Conservation (phyloP, 2,888 invertebrate species). For the Merodon equestris region DNA sequence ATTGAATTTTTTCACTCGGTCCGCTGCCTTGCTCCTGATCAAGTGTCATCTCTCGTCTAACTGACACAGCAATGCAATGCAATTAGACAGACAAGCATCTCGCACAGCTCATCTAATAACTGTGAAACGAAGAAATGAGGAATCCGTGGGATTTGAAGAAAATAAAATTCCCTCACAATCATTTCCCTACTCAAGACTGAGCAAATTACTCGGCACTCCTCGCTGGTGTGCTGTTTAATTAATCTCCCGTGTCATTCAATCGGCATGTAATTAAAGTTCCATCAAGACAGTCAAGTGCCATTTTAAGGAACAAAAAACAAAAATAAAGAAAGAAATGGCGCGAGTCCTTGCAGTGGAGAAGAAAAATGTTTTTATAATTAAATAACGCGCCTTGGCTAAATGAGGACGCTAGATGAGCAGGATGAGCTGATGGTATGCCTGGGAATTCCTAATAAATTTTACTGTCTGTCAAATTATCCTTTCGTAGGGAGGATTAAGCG, state of each 20-base stretch:
- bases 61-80: slow-evolving; percentile 52
- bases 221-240: slow-evolving; percentile 65
- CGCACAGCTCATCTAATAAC: slow-evolving; percentile 33
- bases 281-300: slow-evolving; percentile 68
- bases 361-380: slow-evolving; percentile 68
- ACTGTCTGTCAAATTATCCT: slow-evolving; percentile 57
- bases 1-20: slow-evolving; percentile 50
- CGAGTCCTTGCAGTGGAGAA: slow-evolving; percentile 35
- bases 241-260: slow-evolving; percentile 71
- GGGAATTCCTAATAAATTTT: slow-evolving; percentile 60
- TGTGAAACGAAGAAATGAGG: slow-evolving; percentile 7
- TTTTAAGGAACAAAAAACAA: slow-evolving; percentile 35
- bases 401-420: slow-evolving; percentile 39
- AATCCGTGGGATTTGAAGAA: slow-evolving; percentile 4
- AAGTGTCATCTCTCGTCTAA: slow-evolving; percentile 52
- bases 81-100: slow-evolving; percentile 45
- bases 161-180: slow-evolving; percentile 50
- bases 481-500: slow-evolving; percentile 28
- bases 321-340: slow-evolving; percentile 23
- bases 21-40: slow-evolving; percentile 29
- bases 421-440: neutral
- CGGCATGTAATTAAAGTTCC: slow-evolving; percentile 72
- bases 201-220: slow-evolving; percentile 49
- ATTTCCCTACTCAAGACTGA: slow-evolving; percentile 20
- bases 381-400: slow-evolving; percentile 55